Conservation (phyloP, 1,140 invertebrate species). For the Drosophila asahinai region DNA sequence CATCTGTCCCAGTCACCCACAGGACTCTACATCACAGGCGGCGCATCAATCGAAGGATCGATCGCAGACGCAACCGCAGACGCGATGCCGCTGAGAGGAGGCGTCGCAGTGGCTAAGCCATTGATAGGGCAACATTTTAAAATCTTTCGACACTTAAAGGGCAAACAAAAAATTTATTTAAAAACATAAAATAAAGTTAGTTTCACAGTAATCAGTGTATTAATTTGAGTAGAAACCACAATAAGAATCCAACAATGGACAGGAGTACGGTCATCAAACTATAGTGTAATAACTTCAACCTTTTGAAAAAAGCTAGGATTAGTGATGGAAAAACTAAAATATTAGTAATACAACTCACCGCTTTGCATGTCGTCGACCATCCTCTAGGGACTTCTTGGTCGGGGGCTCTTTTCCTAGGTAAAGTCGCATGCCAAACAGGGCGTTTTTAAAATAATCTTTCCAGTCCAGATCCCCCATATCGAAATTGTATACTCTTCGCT, state of each 20-base stretch:
- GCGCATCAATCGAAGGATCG: too few relatives aligned
- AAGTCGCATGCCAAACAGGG: constrained; percentile 88
- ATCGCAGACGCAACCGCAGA: too few relatives aligned
- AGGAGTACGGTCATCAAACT: not conserved
- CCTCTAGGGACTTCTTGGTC: constrained; percentile 86
- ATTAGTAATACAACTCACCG: constrained; percentile 2
- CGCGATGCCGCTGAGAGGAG: too few relatives aligned
- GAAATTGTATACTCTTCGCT: constrained; percentile 89
- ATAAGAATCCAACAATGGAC: not conserved
- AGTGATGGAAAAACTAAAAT: too few relatives aligned
- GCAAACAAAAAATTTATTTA: too few relatives aligned
- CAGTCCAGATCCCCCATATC: constrained; percentile 89
- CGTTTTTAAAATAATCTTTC: constrained; percentile 87
- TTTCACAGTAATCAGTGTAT: too few relatives aligned
- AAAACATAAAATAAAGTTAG: too few relatives aligned
- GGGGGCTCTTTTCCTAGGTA: constrained; percentile 90
- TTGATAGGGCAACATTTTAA: too few relatives aligned
- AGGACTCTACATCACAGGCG: too few relatives aligned
- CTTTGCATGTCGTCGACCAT: not conserved
- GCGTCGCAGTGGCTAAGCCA: too few relatives aligned
- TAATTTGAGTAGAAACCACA: constrained; percentile 20
- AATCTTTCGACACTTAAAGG: too few relatives aligned
- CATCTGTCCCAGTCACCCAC: too few relatives aligned
- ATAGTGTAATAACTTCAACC: constrained; percentile 29
- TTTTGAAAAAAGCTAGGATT: not conserved